Evolutionary conservation across 2,888 invertebrate genomes (phyloP).

Genomic region (Nebria brevicollis): DNA sequence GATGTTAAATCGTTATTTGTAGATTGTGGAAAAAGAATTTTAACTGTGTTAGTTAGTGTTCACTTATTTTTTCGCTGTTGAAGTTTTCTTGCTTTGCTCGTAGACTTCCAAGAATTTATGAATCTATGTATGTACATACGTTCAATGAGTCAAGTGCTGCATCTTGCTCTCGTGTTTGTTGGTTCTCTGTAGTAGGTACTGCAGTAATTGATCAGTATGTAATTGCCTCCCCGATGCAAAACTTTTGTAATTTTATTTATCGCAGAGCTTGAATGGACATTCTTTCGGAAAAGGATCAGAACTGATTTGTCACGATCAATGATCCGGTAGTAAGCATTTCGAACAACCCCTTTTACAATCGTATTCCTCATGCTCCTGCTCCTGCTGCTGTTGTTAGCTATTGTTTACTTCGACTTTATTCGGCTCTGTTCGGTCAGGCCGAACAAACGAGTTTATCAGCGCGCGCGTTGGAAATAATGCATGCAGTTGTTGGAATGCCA

Average conservation of each 20-base stretch:
- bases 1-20: no score
- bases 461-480: conserved; percentile 17
- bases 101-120: neutral
- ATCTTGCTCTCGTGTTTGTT: neutral
- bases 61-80: no score
- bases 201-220: neutral
- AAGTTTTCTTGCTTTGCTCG: neutral
- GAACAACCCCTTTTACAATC: neutral
- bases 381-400: conserved; percentile 3
- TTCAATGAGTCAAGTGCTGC: neutral
- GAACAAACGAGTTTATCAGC: conserved; percentile 31
- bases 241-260: conserved; percentile 1
- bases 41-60: no score
- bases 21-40: no score
- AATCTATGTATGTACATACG: neutral
- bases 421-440: conserved; percentile 14
- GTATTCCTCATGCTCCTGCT: neutral
- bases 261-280: neutral
- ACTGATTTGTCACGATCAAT: conserved; percentile 1
- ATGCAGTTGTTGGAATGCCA: conserved; percentile 7
- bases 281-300: conserved; percentile 1
- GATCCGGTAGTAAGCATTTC: conserved; percentile 1
- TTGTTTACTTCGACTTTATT: conserved; percentile 13
- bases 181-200: neutral
- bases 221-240: neutral